Conservation (phyloP, 2,797 vertebrate species). For the Bradypodion pumilum region DNA sequence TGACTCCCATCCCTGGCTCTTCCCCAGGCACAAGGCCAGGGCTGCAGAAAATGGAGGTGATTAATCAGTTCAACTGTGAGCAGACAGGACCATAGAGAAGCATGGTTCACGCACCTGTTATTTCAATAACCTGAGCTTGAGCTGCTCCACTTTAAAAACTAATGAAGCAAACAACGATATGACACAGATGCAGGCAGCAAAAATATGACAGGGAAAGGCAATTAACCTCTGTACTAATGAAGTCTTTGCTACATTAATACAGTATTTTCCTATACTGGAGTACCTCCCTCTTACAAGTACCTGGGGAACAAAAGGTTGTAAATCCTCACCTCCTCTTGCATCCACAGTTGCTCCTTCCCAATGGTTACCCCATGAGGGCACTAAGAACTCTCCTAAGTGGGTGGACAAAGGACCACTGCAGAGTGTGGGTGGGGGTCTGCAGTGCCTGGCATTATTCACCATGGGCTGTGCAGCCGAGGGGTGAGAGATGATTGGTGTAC, state of each 20-base stretch:
- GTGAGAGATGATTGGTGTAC: too few relatives aligned
- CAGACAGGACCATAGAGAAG: slow-evolving; percentile 52
- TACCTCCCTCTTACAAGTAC: slow-evolving; percentile 4
- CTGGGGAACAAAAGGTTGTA: slow-evolving; percentile 16
- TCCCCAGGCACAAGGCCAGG: slow-evolving; percentile 56
- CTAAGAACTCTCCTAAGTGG: not conserved
- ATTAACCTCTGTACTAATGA: slow-evolving; percentile 72
- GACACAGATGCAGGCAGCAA: slow-evolving; percentile 73
- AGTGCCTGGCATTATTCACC: too few relatives aligned
- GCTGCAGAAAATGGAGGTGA: slow-evolving; percentile 59
- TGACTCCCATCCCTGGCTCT: slow-evolving; percentile 62
- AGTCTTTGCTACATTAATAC: slow-evolving; percentile 65
- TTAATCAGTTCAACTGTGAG: slow-evolving; percentile 63
- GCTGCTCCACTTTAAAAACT: slow-evolving; percentile 75
- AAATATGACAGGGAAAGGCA: slow-evolving; percentile 74
- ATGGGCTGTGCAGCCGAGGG: too few relatives aligned
- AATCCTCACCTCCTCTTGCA: not conserved
- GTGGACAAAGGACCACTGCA: too few relatives aligned
- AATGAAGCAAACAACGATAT: slow-evolving; percentile 79
- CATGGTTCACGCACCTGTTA: slow-evolving; percentile 38
- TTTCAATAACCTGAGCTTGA: slow-evolving; percentile 55
- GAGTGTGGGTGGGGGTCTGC: too few relatives aligned
- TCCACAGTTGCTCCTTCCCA: not conserved
- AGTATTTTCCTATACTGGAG: slow-evolving; percentile 52
- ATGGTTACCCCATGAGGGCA: too few relatives aligned